phyloP scores from a whole-genome alignment of 1,140 invertebrate genomes.

The Thaumatotibia leucotreta region DNA sequence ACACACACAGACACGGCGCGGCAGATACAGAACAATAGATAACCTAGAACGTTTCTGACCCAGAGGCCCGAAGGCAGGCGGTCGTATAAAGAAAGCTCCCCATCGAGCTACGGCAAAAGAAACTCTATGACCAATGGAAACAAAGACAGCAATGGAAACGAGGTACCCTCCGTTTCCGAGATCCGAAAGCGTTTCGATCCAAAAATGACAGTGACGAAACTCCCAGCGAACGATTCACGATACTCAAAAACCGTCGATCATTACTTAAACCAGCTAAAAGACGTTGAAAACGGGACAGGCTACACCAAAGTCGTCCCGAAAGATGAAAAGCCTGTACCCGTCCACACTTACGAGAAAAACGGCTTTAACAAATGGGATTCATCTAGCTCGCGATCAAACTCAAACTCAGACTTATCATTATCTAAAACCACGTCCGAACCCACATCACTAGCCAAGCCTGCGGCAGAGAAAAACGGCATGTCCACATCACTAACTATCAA shows the following conservation, averaged over 20 bases:
- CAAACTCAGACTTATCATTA: constrained; percentile 64
- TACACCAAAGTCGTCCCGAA: constrained; percentile 53
- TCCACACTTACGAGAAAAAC: constrained; percentile 69
- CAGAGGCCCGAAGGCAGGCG: constrained; percentile 66
- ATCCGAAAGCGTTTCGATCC: constrained; percentile 75
- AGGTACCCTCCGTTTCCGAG: constrained; percentile 75
- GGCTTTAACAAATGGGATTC: constrained; percentile 62
- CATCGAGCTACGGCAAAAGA: constrained; percentile 52
- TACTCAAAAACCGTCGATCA: constrained; percentile 58
- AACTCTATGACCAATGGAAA: constrained; percentile 58
- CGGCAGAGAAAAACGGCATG: constrained; percentile 51
- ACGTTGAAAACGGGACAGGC: constrained; percentile 61
- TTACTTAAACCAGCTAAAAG: constrained; percentile 62
- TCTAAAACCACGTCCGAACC: constrained; percentile 70
- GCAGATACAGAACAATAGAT: constrained; percentile 18
- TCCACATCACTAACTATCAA: constrained; percentile 55
- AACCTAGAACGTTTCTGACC: constrained; percentile 53
- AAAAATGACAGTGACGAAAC: constrained; percentile 72
- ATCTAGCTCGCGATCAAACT: constrained; percentile 55
- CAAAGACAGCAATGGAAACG: constrained; percentile 77
- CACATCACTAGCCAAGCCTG: constrained; percentile 54
- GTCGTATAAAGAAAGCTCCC: constrained; percentile 56
- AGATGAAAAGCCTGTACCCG: constrained; percentile 66
- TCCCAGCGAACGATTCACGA: constrained; percentile 58
- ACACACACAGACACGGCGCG: constrained; percentile 46